Conservation (phyloP, 2,113 vertebrate species). For the Pachypanchax playfairii region DNA sequence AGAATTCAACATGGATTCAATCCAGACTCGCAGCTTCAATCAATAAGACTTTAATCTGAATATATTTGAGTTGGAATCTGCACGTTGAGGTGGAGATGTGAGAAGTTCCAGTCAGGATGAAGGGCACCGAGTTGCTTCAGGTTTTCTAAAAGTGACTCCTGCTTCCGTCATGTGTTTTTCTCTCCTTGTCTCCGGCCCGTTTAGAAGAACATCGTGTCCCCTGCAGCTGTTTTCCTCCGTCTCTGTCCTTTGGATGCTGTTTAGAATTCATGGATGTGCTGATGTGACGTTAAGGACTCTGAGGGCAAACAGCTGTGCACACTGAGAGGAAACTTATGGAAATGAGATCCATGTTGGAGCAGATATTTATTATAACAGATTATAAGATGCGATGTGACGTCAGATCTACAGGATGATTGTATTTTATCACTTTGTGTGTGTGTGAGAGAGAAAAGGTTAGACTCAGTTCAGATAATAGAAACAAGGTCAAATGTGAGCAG, state of each 20-base stretch:
- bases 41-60: too few species aligned
- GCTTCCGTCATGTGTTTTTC: too few species aligned
- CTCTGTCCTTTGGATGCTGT: background rate
- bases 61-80: too few species aligned
- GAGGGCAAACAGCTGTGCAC: constrained; percentile 8
- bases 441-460: too few species aligned
- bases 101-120: too few species aligned
- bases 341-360: background rate
- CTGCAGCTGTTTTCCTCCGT: background rate
- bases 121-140: too few species aligned
- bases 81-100: too few species aligned
- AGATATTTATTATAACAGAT: background rate
- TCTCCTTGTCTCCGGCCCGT: too few species aligned
- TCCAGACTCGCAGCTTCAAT: too few species aligned
- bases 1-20: too few species aligned
- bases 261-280: constrained; percentile 16
- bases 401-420: background rate
- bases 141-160: too few species aligned
- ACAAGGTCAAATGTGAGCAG: background rate
- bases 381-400: background rate
- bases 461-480: constrained; percentile 2
- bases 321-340: constrained; percentile 8
- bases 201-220: background rate
- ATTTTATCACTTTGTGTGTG: too few species aligned
- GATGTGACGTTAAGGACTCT: constrained; percentile 29